Evolutionary conservation across 2,113 vertebrate species (phyloP).

Genomic region (Spea multiplicata): DNA sequence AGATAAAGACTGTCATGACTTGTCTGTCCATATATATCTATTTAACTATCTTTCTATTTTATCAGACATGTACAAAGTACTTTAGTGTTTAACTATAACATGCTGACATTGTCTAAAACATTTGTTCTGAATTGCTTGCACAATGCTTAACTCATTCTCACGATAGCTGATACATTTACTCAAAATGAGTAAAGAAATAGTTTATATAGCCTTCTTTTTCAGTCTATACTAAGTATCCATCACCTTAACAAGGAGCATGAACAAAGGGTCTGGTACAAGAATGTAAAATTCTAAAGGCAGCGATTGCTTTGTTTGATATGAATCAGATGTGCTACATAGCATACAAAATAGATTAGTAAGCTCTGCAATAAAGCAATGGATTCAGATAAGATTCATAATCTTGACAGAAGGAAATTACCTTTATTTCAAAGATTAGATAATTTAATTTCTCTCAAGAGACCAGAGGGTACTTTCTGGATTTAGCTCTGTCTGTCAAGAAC

Average conservation of each 20-base stretch:
- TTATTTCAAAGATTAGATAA: slow-evolving; percentile 48
- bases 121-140: too few relatives aligned
- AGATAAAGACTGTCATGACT: too few relatives aligned
- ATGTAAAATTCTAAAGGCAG: slow-evolving; percentile 26
- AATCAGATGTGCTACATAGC: slow-evolving; percentile 22
- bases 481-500: slow-evolving; percentile 33
- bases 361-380: slow-evolving; percentile 26
- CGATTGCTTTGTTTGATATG: slow-evolving; percentile 30
- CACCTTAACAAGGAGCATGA: neutral
- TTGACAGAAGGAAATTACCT: slow-evolving; percentile 48
- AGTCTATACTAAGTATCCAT: too few relatives aligned
- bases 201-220: too few relatives aligned
- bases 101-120: too few relatives aligned
- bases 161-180: too few relatives aligned
- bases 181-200: too few relatives aligned
- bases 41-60: too few relatives aligned
- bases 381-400: slow-evolving; percentile 43
- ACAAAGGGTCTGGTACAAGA: slow-evolving; percentile 2
- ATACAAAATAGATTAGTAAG: slow-evolving; percentile 33
- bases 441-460: slow-evolving; percentile 47
- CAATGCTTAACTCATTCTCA: too few relatives aligned
- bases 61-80: too few relatives aligned
- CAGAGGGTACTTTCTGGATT: slow-evolving; percentile 39
- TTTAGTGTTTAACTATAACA: too few relatives aligned
- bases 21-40: too few relatives aligned